Conservation (phyloP, 2,113 vertebrate species). For the Odocoileus hemionus region DNA sequence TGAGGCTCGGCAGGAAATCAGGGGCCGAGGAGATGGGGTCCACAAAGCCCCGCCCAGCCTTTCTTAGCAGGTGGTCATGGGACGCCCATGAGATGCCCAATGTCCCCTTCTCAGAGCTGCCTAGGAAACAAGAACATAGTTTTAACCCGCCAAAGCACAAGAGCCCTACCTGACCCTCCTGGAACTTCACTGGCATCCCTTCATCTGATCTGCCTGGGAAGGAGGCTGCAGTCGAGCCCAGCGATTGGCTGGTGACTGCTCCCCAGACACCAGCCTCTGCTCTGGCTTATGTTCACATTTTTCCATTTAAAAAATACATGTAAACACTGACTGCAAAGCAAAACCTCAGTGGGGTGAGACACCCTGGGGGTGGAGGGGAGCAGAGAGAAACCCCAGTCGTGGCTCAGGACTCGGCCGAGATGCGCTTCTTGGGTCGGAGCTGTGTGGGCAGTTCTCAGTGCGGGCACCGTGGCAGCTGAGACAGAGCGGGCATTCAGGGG, state of each 20-base stretch:
- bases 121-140: background rate
- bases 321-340: background rate
- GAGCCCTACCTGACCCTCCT: background rate
- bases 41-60: background rate
- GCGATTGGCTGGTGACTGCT: accelerated
- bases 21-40: accelerated
- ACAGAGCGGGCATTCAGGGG: slow-evolving; percentile 58
- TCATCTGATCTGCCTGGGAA: background rate
- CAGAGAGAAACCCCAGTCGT: background rate
- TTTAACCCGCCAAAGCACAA: background rate
- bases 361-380: background rate
- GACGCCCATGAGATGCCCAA: accelerated
- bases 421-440: background rate
- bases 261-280: background rate
- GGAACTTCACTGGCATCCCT: background rate
- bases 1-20: background rate
- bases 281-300: background rate
- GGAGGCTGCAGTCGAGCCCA: accelerated
- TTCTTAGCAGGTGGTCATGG: background rate
- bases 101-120: background rate
- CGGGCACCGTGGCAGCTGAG: background rate
- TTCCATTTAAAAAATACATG: background rate
- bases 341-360: background rate
- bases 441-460: background rate
- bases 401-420: background rate